Conservation (phyloP, 2,888 invertebrate species). For the Bombylius discolor region DNA sequence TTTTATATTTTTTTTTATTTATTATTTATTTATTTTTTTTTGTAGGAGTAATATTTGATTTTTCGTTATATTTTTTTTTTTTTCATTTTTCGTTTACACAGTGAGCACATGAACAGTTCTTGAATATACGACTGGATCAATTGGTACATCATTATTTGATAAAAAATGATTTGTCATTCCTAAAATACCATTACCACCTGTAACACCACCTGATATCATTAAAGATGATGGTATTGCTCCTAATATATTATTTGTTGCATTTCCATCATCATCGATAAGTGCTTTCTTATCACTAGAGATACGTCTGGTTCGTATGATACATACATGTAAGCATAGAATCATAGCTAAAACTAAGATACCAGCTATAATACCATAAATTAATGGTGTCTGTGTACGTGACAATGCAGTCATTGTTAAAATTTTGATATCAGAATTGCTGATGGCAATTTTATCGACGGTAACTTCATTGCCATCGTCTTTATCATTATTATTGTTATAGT, state of each 20-base stretch:
- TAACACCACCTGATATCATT: not conserved
- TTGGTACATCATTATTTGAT: not conserved
- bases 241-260: not conserved
- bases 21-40: no score
- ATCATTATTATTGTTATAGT: not conserved
- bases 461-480: not conserved
- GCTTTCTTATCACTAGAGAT: constrained; percentile 22
- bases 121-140: constrained; percentile 1
- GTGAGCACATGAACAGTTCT: constrained; percentile 6
- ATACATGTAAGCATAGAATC: constrained; percentile 19
- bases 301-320: constrained; percentile 18
- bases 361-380: constrained; percentile 22
- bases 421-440: constrained; percentile 16
- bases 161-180: not conserved
- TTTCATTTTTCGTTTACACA: not conserved
- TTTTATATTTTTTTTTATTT: no score
- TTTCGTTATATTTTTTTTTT: not conserved
- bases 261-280: constrained; percentile 21
- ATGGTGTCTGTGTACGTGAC: constrained; percentile 22
- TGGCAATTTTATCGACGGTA: constrained; percentile 15
- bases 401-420: constrained; percentile 19
- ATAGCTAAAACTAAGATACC: constrained; percentile 20
- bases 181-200: not conserved
- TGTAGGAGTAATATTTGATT: not conserved
- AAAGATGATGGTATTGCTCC: not conserved